Evolutionary conservation across 2,797 vertebrate species (phyloP).

Genomic region (Diplodus puntazzo): DNA sequence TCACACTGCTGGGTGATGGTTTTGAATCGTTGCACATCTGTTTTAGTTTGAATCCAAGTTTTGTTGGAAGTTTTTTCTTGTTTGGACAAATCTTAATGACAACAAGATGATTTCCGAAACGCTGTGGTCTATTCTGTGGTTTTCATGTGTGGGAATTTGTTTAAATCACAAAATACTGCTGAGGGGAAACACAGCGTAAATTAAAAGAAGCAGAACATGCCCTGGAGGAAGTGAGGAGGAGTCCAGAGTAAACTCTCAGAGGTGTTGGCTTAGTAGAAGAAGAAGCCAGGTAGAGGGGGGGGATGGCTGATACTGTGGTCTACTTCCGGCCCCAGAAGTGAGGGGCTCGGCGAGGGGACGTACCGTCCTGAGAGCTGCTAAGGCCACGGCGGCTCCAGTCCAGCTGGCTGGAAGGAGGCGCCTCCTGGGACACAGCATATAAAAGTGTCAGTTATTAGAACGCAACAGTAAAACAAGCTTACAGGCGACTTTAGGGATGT

Average conservation of each 20-base stretch:
- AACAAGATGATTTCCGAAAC: background rate
- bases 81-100: conserved; percentile 12
- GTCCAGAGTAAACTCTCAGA: conserved; percentile 74
- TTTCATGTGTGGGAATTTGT: background rate
- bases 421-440: conserved; percentile 81
- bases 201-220: conserved; percentile 47
- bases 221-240: conserved; percentile 32
- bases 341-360: conserved; percentile 93
- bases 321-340: conserved; percentile 94
- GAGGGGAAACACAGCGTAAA: conserved; percentile 48
- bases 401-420: conserved; percentile 90
- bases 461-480: background rate
- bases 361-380: conserved; percentile 97
- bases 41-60: conserved; percentile 18
- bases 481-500: background rate
- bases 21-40: conserved; percentile 18
- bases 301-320: conserved; percentile 85
- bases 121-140: background rate
- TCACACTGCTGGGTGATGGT: background rate
- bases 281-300: conserved; percentile 79
- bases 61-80: background rate
- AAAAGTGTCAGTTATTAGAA: background rate
- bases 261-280: conserved; percentile 69
- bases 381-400: conserved; percentile 95
- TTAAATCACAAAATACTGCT: conserved; percentile 3